Base-by-base conservation (phyloP, 1,140 invertebrate species). In the Drosophila ercepeae region DNA sequence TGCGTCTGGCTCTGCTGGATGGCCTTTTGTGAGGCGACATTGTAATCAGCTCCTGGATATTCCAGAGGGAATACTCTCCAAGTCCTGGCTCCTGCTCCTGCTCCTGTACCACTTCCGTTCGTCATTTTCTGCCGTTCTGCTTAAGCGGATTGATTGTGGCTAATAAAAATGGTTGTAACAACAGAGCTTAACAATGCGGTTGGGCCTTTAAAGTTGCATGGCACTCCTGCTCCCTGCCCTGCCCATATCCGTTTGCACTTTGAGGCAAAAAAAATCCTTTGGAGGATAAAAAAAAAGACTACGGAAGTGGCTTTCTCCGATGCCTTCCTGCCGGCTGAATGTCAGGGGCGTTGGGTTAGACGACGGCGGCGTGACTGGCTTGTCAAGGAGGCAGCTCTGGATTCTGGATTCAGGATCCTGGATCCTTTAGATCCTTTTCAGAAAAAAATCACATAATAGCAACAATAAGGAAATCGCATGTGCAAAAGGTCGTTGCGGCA, bases 381-480 rank as follows among this genome's bases (percentile, higher is more conserved):
- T 41, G 34, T 53, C 50, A 53, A 53, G 34, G 16, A 53, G 34
- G n/a, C 9, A 32, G n/a, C 25, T 6, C 9, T 5, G 4, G 5
- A 11, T 39, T 13, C 36, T 14, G n/a, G n/a, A n/a, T n/a, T n/a
- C n/a, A n/a, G n/a, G n/a, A n/a, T n/a, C 25, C 9, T 5, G 4
- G 5, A 11, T 39, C 36, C 36, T 14, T 16, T 7, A 39, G 36
- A 14, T 39, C 36, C 36, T 16, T 13, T 39, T n/a, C n/a, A n/a
- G n/a, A n/a, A 39, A 6, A 39, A 86, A 76, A 70, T 84, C 82
- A 70, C 68, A 81, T 81, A 77, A 74, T 49, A 68, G 55, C 68
- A 76, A 81, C 76, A 81, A 77, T 86, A 86, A 86, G 81, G 82
- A 88, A 86, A 88, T 88, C 76, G 76, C 76, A 86, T 81, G 72